Base-by-base conservation (phyloP, 2,113 vertebrate species). In the Rhinolophus sinicus region DNA sequence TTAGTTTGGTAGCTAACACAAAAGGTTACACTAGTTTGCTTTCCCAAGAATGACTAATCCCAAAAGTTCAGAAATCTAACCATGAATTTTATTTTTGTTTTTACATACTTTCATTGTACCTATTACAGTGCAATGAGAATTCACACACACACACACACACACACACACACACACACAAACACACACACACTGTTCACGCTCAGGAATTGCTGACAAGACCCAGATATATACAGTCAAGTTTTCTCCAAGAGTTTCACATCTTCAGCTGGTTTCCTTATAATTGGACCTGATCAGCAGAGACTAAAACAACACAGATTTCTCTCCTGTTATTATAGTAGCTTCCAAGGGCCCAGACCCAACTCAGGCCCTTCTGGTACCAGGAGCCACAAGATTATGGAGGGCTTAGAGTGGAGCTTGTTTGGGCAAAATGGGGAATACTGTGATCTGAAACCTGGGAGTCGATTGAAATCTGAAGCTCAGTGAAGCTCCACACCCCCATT, bases 401-500 rank as follows among this genome's bases (percentile, higher is more conserved):
- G 58, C 62, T 75, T 30, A 21, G 6, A 10, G 2, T 2, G 0
- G 8, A 4, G 11, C 18, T 44, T 35, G n/a, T 69, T 22, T 88
- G 40, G 83, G n/a, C 38, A 83, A 75, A 85, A 52, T 38, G 35
- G 64, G 15, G 15, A 19, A 18, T 92, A 33, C 50, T 54, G 6
- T 18, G 14, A 26, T 1, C 14, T 54, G 65, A 88, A 47, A 52
- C 33, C 9, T 3, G 22, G 65, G 1, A 26, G 7, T 47, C 1
- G 7, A n/a, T 5, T 35, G 60, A 90, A 93, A 76, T 60, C 60
- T 15, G 33, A 24, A 33, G 60, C 58, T 76, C 52, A 22, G 2
- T 14, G n/a, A 81, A 54, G 44, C 15, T 60, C 28, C 0, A 4
- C n/a, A 13, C 3, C 11, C 15, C 30, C 5, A 1, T 2, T 8